Percentiles rank a stretch among this genome's conserved stretches.
phyloP scores from a whole-genome alignment of 2,888 invertebrate genomes.

The Drosophila subsilvestris region DNA sequence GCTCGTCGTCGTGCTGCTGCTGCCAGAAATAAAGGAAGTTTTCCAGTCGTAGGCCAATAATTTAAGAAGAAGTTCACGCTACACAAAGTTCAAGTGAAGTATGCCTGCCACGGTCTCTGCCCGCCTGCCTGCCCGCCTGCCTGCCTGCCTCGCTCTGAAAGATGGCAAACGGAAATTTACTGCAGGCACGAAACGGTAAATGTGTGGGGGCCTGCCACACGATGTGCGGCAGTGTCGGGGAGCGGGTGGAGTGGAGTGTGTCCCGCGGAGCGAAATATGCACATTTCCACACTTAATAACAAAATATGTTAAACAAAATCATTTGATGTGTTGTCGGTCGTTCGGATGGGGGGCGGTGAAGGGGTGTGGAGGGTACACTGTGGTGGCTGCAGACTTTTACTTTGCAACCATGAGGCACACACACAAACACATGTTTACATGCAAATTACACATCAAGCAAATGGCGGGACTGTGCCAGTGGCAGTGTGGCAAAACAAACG shows the following conservation, averaged over 20 bases:
- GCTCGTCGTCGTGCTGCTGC: not conserved
- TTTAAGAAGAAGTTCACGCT: slow-evolving; percentile 79
- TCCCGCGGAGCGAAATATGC: slow-evolving; percentile 64
- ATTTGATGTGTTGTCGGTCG: slow-evolving; percentile 72
- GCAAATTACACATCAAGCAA: slow-evolving; percentile 78
- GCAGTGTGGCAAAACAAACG: slow-evolving; percentile 66
- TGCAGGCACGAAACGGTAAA: slow-evolving; percentile 69
- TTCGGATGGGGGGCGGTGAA: slow-evolving; percentile 8
- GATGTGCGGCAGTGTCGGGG: not conserved
- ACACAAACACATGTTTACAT: slow-evolving; percentile 76
- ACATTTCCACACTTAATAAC: slow-evolving; percentile 80
- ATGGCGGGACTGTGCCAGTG: slow-evolving; percentile 12
- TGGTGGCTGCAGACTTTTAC: slow-evolving; percentile 21
- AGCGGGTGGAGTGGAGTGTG: slow-evolving; percentile 9
- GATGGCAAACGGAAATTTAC: slow-evolving; percentile 79
- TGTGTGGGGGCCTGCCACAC: slow-evolving; percentile 9
- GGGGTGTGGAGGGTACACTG: not conserved
- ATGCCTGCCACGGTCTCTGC: slow-evolving; percentile 45
- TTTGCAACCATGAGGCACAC: slow-evolving; percentile 55
- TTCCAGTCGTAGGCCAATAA: slow-evolving; percentile 64
- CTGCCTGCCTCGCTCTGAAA: slow-evolving; percentile 56
- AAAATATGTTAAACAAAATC: slow-evolving; percentile 80
- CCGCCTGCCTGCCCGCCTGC: slow-evolving; percentile 6
- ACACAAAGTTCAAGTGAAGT: slow-evolving; percentile 76
- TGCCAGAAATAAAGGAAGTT: slow-evolving; percentile 51